These are phyloP conservation scores for Melanotus villosus DNA, from an alignment of 2,888 invertebrate species.

Conservation along the genomic window DNA sequence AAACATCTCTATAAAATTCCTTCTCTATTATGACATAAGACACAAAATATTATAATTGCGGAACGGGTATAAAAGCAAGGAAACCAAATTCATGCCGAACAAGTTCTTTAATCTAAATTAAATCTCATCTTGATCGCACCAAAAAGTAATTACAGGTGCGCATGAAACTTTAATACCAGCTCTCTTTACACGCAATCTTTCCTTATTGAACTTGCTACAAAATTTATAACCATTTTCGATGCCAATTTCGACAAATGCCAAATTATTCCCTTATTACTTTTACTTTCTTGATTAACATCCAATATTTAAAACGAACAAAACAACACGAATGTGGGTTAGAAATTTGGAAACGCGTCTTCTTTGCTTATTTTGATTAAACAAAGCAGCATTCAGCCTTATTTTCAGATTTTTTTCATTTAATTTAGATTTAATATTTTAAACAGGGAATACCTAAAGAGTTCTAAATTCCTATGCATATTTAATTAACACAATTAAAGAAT, in stretches of 20 bases:
- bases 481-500: too few relatives aligned
- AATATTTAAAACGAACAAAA: too few relatives aligned
- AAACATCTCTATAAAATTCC: constrained; percentile 48
- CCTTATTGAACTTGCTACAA: neutral
- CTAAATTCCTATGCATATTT: too few relatives aligned
- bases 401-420: too few relatives aligned
- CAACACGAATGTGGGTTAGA: too few relatives aligned
- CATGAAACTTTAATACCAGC: constrained; percentile 18
- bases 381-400: too few relatives aligned
- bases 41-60: constrained; percentile 35
- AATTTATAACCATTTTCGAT: neutral
- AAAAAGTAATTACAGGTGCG: constrained; percentile 36
- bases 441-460: too few relatives aligned
- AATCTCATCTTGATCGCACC: constrained; percentile 37
- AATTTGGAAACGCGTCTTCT: too few relatives aligned
- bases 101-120: constrained; percentile 39
- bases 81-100: constrained; percentile 15
- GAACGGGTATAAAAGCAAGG: constrained; percentile 27
- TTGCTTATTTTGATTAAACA: too few relatives aligned
- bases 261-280: neutral
- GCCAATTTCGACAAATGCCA: neutral
- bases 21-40: constrained; percentile 38
- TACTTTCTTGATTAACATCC: neutral
- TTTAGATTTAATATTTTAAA: too few relatives aligned
- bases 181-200: constrained; percentile 9